Evolutionary conservation across 1,140 invertebrate species (phyloP), one percentile per base, ranked within the genome.

Genomic region (Drosophila erecta): DNA sequence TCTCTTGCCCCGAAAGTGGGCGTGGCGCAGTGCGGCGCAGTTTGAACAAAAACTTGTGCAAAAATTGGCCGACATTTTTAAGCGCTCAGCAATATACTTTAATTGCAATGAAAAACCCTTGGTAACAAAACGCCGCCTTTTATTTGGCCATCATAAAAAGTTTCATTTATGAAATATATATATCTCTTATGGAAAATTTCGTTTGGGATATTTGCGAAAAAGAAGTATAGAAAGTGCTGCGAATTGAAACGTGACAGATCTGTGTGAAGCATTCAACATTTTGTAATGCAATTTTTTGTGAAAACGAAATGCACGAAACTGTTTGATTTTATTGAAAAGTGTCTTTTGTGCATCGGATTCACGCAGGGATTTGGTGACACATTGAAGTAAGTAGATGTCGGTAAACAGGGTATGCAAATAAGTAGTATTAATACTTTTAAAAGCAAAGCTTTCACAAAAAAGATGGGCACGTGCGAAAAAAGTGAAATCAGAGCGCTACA

Each of bases 51-150:
- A 65, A 64, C 37, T 27, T 44, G 15, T 43, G 14, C 51, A 67
- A 17, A 47, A 55, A 56, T 24, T 24, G 47, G 24, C 35, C 38
- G 3, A 14, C 58, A 4, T 15, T 20, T 62, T 62, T 22, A 50
- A 62, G 59, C 17, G 49, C 38, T 27, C 11, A 1, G 14, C n/a
- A 11, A 38, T 50, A 30, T 24, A 33, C 40, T 55, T 70, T 55
- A 55, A 66, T 55, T 55, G 41, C 35, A 33, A 14, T n/a, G 47
- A 10, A 38, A 14, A 44, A 44, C 11, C 30, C 46, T 30, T 33
- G n/a, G 54, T 33, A 12, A 22, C 17, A 11, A 61, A 66, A 17
- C 24, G 24, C 8, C 27, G 14, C 10, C 37, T 41, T 55, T 27
- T 5, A 41, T 15, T 40, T 40, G n/a, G 14, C n/a, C 14, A 41